phyloP scores from a whole-genome alignment of 2,888 invertebrate species.

The Lacanobia oleracea region DNA sequence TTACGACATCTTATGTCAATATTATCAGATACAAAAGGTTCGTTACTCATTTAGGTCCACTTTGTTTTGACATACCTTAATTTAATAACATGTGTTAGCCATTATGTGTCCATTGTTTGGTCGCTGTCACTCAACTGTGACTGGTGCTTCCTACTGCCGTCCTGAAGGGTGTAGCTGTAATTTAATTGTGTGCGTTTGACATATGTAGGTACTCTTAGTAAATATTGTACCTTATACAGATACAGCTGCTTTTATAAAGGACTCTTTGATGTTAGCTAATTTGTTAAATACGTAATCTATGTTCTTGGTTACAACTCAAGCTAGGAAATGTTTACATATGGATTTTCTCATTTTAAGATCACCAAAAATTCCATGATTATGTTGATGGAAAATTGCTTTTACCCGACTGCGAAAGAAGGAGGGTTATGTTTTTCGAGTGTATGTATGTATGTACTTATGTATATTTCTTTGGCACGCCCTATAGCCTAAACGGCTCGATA shows the following conservation, averaged over 20 bases:
- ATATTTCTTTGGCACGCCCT: no score
- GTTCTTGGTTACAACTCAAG: no score
- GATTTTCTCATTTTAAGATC: not conserved
- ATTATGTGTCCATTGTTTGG: slow-evolving; percentile 54
- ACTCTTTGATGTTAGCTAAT: not conserved
- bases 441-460: no score
- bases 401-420: no score
- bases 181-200: slow-evolving; percentile 43
- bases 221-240: not conserved
- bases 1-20: slow-evolving; percentile 5
- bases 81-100: slow-evolving; percentile 49
- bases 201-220: slow-evolving; percentile 27
- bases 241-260: not conserved
- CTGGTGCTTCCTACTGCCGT: slow-evolving; percentile 57
- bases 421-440: no score
- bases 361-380: not conserved
- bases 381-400: no score
- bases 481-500: no score
- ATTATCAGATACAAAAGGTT: slow-evolving; percentile 7
- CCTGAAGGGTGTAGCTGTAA: slow-evolving; percentile 57
- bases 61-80: slow-evolving; percentile 49
- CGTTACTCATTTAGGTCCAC: slow-evolving; percentile 28
- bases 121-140: slow-evolving; percentile 52
- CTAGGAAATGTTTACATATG: no score
- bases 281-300: not conserved